phyloP scores from a whole-genome alignment of 2,797 vertebrate species.

The Ptychobarbus kaznakovi region DNA sequence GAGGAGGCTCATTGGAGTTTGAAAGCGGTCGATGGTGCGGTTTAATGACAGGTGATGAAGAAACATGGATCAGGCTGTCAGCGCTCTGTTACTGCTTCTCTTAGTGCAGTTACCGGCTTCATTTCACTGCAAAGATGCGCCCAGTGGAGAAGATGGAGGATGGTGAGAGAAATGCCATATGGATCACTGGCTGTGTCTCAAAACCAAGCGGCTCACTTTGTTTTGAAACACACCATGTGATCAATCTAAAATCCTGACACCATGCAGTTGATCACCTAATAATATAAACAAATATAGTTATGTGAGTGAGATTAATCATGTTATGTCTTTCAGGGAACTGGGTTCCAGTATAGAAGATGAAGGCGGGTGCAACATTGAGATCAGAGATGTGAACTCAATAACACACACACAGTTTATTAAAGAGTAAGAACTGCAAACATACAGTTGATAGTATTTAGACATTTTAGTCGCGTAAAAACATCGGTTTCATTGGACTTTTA shows the following conservation, averaged over 20 bases:
- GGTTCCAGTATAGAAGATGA: slow-evolving; percentile 50
- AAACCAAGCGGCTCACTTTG: background rate
- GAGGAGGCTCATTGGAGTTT: background rate
- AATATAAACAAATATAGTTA: too few relatives aligned
- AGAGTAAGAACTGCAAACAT: slow-evolving; percentile 43
- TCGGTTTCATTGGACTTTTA: background rate
- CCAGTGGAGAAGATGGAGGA: slow-evolving; percentile 40
- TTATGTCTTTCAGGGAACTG: slow-evolving; percentile 35
- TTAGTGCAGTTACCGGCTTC: slow-evolving; percentile 1
- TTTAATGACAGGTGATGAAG: background rate
- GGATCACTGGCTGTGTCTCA: background rate
- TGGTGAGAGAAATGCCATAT: slow-evolving; percentile 47
- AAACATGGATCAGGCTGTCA: background rate
- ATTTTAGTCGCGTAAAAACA: background rate
- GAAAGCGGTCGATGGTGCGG: background rate
- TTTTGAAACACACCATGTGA: background rate
- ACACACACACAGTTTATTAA: slow-evolving; percentile 55
- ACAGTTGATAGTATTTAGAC: background rate
- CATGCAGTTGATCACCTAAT: background rate
- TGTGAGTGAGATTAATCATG: background rate
- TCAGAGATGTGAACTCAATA: slow-evolving; percentile 50
- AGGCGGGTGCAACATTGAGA: slow-evolving; percentile 56
- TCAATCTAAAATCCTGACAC: background rate
- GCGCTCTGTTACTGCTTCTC: slow-evolving; percentile 7
- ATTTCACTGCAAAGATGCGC: background rate